phyloP scores from a whole-genome alignment of 2,797 vertebrate genomes.

The Rhadinocentrus ornatus region DNA sequence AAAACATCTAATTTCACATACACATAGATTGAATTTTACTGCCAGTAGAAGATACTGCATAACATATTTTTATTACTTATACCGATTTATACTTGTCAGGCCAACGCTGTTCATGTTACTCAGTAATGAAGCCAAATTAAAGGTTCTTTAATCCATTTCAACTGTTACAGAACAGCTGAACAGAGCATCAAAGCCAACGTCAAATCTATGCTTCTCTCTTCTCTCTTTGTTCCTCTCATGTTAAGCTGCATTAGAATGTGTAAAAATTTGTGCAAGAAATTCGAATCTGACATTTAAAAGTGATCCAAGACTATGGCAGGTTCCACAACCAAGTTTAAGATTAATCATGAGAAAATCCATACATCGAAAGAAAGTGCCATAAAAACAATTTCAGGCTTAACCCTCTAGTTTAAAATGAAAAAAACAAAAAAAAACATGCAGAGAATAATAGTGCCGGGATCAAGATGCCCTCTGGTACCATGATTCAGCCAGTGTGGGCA shows the following conservation, averaged over 20 bases:
- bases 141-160: conserved; percentile 11
- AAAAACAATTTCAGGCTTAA: background rate
- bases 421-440: conserved; percentile 3
- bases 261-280: background rate
- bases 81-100: conserved; percentile 7
- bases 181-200: background rate
- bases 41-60: conserved; percentile 5
- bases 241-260: conserved; percentile 1
- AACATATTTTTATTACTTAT: conserved; percentile 2
- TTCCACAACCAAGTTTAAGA: background rate
- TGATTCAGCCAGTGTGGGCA: conserved; percentile 71
- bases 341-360: background rate
- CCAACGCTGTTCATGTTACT: conserved; percentile 2
- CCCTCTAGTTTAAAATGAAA: background rate
- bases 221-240: background rate
- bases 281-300: background rate
- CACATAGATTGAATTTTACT: conserved; percentile 26
- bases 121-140: conserved; percentile 7
- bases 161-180: conserved; percentile 31
- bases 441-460: conserved; percentile 50
- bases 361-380: background rate
- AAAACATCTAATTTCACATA: conserved; percentile 23
- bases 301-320: background rate
- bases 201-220: background rate
- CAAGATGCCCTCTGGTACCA: conserved; percentile 54